Evolutionary conservation across 1,140 invertebrate species (phyloP).

Genomic region (Portunus trituberculatus): DNA sequence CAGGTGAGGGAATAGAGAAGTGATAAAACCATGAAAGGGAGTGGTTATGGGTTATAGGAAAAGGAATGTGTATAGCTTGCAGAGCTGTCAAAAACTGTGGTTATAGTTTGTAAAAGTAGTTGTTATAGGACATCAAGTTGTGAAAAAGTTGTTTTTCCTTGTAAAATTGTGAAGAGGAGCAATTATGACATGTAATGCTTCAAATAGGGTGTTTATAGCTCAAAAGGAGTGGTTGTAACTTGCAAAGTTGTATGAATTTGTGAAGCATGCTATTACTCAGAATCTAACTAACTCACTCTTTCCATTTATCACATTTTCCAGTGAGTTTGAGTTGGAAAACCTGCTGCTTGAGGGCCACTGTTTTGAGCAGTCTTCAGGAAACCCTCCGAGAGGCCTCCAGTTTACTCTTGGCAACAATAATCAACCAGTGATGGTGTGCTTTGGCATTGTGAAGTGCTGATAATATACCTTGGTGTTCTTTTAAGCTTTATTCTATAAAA

Average conservation of each 20-base stretch:
- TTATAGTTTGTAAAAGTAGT: too few relatives aligned
- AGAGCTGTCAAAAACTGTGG: too few relatives aligned
- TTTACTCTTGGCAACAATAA: conserved; percentile 90
- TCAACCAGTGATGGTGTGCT: conserved; percentile 79
- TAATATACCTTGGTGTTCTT: neutral
- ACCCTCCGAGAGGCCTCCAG: conserved; percentile 97
- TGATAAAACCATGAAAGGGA: conserved; percentile 38
- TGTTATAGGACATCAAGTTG: too few relatives aligned
- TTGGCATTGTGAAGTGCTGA: neutral
- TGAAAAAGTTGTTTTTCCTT: too few relatives aligned
- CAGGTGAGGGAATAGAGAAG: conserved; percentile 63
- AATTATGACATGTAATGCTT: too few relatives aligned
- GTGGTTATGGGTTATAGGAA: too few relatives aligned
- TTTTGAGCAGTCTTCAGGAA: conserved; percentile 94
- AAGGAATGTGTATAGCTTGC: too few relatives aligned
- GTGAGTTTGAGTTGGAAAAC: conserved; percentile 94
- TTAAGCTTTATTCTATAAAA: too few relatives aligned
- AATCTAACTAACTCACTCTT: conserved; percentile 97
- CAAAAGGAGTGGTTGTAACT: too few relatives aligned
- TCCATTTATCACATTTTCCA: conserved; percentile 77
- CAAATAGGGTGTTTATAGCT: too few relatives aligned
- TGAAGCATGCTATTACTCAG: conserved; percentile 77
- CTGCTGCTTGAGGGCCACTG: conserved; percentile 97
- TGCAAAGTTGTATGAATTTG: too few relatives aligned
- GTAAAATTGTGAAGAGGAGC: too few relatives aligned